These are phyloP conservation scores for Lathronympha strigana DNA, from an alignment of 2,888 invertebrate species.

Conservation along the genomic window DNA sequence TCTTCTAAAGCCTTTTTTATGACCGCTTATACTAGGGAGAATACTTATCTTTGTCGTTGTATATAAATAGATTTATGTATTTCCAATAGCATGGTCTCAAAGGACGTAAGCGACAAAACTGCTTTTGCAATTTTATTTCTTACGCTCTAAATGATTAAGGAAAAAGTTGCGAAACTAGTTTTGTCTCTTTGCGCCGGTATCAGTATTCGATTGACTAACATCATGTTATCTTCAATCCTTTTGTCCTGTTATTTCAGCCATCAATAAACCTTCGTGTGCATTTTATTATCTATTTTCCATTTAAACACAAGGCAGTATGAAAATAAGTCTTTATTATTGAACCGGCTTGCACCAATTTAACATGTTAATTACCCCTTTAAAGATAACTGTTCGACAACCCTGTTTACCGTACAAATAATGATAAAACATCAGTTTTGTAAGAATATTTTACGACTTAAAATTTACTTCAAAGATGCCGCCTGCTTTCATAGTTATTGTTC, in stretches of 20 bases:
- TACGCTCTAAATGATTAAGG: too few species aligned
- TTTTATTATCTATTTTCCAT: slow-evolving; percentile 23
- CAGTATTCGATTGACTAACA: neutral
- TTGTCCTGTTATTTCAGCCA: neutral
- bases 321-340: slow-evolving; percentile 16
- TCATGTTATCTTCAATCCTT: neutral
- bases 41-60: too few species aligned
- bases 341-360: slow-evolving; percentile 22
- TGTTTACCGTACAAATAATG: slow-evolving; percentile 16
- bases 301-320: slow-evolving; percentile 5
- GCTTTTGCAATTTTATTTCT: too few species aligned
- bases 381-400: slow-evolving; percentile 29
- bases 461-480: slow-evolving; percentile 57
- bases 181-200: too few species aligned
- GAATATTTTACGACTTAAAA: slow-evolving; percentile 55
- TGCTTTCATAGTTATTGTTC: slow-evolving; percentile 56
- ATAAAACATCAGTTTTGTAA: slow-evolving; percentile 39
- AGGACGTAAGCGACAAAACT: too few species aligned
- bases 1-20: too few species aligned
- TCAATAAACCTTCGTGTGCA: neutral
- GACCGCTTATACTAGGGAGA: too few species aligned
- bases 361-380: slow-evolving; percentile 21
- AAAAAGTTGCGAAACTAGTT: too few species aligned
- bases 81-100: too few species aligned
- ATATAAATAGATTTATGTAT: too few species aligned